Evolutionary conservation across 23 tunicate species (phyloP), one percentile per base, ranked within the genome.

Genomic region (Botrylloides violaceus): DNA sequence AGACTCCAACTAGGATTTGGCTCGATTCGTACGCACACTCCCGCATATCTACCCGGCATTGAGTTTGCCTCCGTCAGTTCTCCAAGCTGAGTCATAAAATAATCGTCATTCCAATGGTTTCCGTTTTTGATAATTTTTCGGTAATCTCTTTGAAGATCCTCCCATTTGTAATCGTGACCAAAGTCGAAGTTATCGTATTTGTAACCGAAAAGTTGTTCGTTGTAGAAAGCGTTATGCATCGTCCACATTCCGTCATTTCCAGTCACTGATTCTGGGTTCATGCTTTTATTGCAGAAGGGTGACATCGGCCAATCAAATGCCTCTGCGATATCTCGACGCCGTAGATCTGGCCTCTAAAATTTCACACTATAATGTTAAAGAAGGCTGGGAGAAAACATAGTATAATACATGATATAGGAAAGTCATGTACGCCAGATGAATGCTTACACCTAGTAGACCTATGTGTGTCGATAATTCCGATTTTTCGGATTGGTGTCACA

Each of bases 231-330:
- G 66, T 72, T 59, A 23, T 36, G 49, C n/a, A 80, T 58, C 12
- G 78, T 80, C 78, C 78, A 72, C 2, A 61, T 63, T 12, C 34
- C 48, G 0, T 31, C 3, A 30, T 72, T 71, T 29, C 26, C 31
- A 0, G 84, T 80, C 28, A 80, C 72, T 6, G 49, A 5, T 28
- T 72, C 64, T 9, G 63, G 49, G 64, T 80, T 80, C 84, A 80
- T 71, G 28, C 72, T 27, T 5, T 6, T 2, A 66, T 80, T 80
- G 32, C 62, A 72, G 34, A 80, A 80, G n/a, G 84, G 84, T 19
- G 84, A 71, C 64, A 80, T 26, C 31, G 84, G 84, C 53, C 70
- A 80, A 39, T 80, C 64, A 36, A 71, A 80, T 2, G 84, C 39
- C 15, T 47, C 62, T 2, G 28, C 35, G 30, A 64, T 23, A 12